Conservation (phyloP, 2,888 invertebrate genomes). For the Rosalia funebris region DNA sequence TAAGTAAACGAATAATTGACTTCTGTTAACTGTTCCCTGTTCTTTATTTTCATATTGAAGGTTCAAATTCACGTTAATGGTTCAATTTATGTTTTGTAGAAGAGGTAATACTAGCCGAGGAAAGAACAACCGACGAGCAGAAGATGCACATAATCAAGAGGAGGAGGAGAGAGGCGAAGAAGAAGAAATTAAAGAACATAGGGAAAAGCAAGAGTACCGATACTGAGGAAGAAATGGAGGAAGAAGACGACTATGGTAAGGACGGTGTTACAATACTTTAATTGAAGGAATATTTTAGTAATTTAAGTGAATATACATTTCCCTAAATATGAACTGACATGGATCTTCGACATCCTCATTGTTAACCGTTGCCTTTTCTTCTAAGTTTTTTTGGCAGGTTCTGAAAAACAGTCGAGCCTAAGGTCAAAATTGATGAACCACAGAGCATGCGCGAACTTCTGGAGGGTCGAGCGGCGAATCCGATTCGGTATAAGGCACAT, state of each 20-base stretch:
- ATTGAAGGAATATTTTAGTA: too few species aligned
- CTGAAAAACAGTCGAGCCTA: constrained; percentile 83
- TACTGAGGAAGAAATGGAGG: constrained; percentile 95
- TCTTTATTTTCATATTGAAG: too few species aligned
- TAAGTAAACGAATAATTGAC: too few species aligned
- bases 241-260: constrained; percentile 95
- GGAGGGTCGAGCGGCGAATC: constrained; percentile 94
- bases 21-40: too few species aligned
- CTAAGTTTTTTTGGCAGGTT: constrained; percentile 68
- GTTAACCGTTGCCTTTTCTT: constrained; percentile 51
- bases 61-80: too few species aligned
- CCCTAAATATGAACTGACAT: too few species aligned
- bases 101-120: constrained; percentile 99
- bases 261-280: too few species aligned
- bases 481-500: constrained; percentile 93
- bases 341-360: too few species aligned
- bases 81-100: constrained; percentile 78
- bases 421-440: constrained; percentile 90
- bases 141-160: constrained; percentile 99
- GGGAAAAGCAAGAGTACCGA: constrained; percentile 97
- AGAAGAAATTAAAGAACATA: constrained; percentile 93
- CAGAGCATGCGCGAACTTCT: constrained; percentile 91
- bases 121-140: constrained; percentile 99
- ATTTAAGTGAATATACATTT: too few species aligned
- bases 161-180: constrained; percentile 90